Conservation (phyloP, 2,888 invertebrate species). For the Charanyca ferruginea region DNA sequence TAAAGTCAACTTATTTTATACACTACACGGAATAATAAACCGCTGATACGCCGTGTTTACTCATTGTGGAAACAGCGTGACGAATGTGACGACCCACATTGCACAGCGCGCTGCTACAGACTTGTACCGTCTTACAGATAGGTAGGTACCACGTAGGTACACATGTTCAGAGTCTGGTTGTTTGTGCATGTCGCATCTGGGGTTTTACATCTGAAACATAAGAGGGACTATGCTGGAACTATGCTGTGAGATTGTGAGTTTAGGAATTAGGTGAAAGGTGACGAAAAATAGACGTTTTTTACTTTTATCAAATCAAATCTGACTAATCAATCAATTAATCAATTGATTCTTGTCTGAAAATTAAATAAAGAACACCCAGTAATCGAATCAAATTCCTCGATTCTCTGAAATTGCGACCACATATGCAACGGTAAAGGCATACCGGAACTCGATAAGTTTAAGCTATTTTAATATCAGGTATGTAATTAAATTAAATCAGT, state of each 20-base stretch:
- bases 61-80: slow-evolving; percentile 46
- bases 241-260: slow-evolving; percentile 9
- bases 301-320: slow-evolving; percentile 2
- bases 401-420: neutral
- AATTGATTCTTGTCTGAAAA: too few species aligned
- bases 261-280: neutral
- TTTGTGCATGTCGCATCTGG: slow-evolving; percentile 34
- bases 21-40: slow-evolving; percentile 26
- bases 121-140: slow-evolving; percentile 33
- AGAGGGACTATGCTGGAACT: neutral
- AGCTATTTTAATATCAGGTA: slow-evolving; percentile 10
- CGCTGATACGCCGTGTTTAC: slow-evolving; percentile 43
- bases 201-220: slow-evolving; percentile 28
- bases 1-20: slow-evolving; percentile 15
- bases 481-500: slow-evolving; percentile 8
- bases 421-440: neutral
- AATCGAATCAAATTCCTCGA: neutral
- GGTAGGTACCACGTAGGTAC: too few species aligned
- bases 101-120: slow-evolving; percentile 27
- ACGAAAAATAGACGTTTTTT: too few species aligned
- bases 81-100: slow-evolving; percentile 51
- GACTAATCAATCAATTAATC: slow-evolving; percentile 2
- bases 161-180: slow-evolving; percentile 41
- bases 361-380: too few species aligned
- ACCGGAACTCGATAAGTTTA: slow-evolving; percentile 3